Base-by-base conservation (phyloP, 1,140 invertebrate species). In the Drosophila sechellia region DNA sequence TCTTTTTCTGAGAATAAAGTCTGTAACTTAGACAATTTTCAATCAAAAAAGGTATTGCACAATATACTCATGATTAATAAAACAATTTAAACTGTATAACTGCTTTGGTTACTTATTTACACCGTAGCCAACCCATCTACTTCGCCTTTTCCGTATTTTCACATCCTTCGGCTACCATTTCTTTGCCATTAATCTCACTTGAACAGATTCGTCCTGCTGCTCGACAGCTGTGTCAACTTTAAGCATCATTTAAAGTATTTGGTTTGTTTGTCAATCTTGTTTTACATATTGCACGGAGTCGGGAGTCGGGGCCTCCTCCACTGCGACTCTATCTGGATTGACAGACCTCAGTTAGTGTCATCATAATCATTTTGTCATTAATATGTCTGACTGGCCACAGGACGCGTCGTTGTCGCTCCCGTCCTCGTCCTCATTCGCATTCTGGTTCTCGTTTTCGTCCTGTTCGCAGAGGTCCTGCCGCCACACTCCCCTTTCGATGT, bases 311-410 rank as follows among this genome's bases (percentile, higher is more conserved):
- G 4, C 42, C 42, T 10, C 3, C 6, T 8, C 42, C 3, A 10
- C 42, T 15, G 6, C 5, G 15, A 43, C 48, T 49, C 37, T 63
- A 61, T 70, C 64, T 34, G 56, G 66, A 78, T 71, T 78, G 66
- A 78, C 52, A 64, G 76, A 65, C 61, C 73, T 75, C 77, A 75
- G 81, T 80, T 79, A 77, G 79, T 91, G 84, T 91, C 84, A 83
- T 86, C 84, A 90, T 91, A 90, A 91, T 91, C 89, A 91, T 91
- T 91, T 91, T 83, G 89, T 86, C 89, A 91, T 91, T 85, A 91
- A 91, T 91, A 89, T 90, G 83, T 91, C 78, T 90, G 79, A 79
- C 76, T 80, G 76, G 69, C 73, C 84, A 89, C 84, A 89, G 43
- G 68, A 61, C 68, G 66, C 40, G 64, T 77, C 65, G 70, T 70